Evolutionary conservation across 2,888 invertebrate species (phyloP).

Genomic region (Drosophila putrida): DNA sequence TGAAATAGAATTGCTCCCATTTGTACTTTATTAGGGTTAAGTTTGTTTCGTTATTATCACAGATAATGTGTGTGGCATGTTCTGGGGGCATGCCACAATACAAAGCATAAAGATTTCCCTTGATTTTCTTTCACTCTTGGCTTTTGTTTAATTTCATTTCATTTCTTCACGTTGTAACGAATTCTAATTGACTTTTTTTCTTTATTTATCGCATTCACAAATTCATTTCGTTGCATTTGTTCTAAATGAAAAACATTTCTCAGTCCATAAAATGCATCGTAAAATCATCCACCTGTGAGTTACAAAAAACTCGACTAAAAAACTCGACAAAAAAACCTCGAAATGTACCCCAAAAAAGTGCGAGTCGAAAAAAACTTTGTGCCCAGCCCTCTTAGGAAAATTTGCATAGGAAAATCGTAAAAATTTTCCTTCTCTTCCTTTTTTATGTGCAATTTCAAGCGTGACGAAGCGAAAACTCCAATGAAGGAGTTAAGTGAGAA

Average conservation of each 20-base stretch:
- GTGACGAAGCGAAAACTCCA: conserved; percentile 61
- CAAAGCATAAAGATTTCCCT: conserved; percentile 5
- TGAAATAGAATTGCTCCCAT: conserved; percentile 79
- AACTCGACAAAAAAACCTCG: conserved; percentile 7
- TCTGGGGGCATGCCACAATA: conserved; percentile 10
- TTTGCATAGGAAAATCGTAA: conserved; percentile 77
- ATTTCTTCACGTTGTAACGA: conserved; percentile 44
- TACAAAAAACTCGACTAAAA: conserved; percentile 4
- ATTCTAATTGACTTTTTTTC: conserved; percentile 63
- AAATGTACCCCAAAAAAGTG: conserved; percentile 35
- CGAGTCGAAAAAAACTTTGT: conserved; percentile 8
- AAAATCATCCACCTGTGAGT: conserved; percentile 73
- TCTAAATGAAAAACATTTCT: conserved; percentile 59
- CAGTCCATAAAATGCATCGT: conserved; percentile 71
- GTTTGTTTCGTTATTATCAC: conserved; percentile 59
- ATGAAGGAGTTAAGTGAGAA: conserved; percentile 60
- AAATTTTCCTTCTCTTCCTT: conserved; percentile 47
- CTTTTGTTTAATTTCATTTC: conserved; percentile 9
- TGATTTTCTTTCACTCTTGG: not conserved
- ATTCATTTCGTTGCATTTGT: conserved; percentile 58
- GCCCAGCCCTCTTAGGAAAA: conserved; percentile 35
- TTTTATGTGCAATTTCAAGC: conserved; percentile 63
- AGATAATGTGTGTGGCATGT: conserved; percentile 57
- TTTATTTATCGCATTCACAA: conserved; percentile 52
- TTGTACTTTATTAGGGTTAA: conserved; percentile 77